Percentiles rank a stretch among this genome's conserved stretches.
phyloP scores from a whole-genome alignment of 2,888 invertebrate species.

The Hirtodrosophila confusa region DNA sequence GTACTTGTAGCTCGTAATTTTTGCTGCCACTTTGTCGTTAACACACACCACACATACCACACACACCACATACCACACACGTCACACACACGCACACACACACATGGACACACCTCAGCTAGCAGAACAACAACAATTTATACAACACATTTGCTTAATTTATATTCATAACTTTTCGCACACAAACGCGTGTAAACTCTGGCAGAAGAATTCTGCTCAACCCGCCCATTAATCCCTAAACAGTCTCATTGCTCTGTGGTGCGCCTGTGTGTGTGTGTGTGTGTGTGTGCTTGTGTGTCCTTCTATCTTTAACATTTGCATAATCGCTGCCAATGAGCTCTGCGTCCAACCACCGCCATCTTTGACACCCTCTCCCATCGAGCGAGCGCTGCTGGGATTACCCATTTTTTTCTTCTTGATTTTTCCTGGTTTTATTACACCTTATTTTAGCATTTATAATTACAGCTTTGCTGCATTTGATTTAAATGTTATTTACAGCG shows the following conservation, averaged over 20 bases:
- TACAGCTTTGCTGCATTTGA: conserved; percentile 53
- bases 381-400: conserved; percentile 31
- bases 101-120: conserved; percentile 28
- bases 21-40: conserved; percentile 62
- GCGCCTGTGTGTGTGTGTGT: conserved; percentile 3
- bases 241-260: conserved; percentile 20
- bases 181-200: conserved; percentile 46
- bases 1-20: conserved; percentile 68
- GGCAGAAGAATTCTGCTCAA: conserved; percentile 20
- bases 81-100: conserved; percentile 3
- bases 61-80: conserved; percentile 2
- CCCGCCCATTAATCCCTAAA: conserved; percentile 2
- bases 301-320: conserved; percentile 63
- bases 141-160: conserved; percentile 78
- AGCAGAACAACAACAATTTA: conserved; percentile 67
- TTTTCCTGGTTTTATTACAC: conserved; percentile 4
- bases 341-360: conserved; percentile 20
- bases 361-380: not conserved
- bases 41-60: conserved; percentile 15
- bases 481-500: conserved; percentile 27
- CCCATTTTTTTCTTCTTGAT: not conserved
- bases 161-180: conserved; percentile 75
- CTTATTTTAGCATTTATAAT: conserved; percentile 52
- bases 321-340: conserved; percentile 64
- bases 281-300: conserved; percentile 14